phyloP scores from a whole-genome alignment of 1,140 invertebrate species.

The Drosophila funebris region DNA sequence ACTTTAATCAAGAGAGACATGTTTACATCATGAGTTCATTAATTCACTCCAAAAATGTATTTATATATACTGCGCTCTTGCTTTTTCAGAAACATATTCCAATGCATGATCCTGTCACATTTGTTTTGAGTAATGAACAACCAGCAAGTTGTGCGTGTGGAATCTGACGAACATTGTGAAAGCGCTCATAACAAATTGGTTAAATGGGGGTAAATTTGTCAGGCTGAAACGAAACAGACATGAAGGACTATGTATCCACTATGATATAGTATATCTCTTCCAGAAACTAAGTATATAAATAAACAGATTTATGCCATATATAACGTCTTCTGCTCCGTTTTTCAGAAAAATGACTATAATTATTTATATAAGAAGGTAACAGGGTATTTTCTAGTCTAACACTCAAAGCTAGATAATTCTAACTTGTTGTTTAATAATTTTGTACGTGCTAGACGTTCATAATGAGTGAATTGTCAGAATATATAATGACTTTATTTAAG shows the following conservation, averaged over 20 bases:
- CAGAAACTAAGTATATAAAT: background rate
- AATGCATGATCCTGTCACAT: conserved; percentile 49
- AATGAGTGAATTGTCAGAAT: too few relatives aligned
- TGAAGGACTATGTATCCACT: background rate
- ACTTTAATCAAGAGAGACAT: conserved; percentile 54
- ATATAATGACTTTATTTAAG: too few relatives aligned
- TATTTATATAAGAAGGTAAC: too few relatives aligned
- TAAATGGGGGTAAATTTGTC: conserved; percentile 65
- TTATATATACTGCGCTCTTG: background rate
- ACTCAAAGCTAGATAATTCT: too few relatives aligned
- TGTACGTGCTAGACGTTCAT: too few relatives aligned
- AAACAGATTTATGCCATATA: background rate
- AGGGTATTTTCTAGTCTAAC: too few relatives aligned
- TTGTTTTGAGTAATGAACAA: conserved; percentile 61
- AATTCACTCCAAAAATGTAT: conserved; percentile 46
- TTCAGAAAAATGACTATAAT: too few relatives aligned
- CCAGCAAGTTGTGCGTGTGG: conserved; percentile 20
- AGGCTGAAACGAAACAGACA: background rate
- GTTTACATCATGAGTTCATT: conserved; percentile 72
- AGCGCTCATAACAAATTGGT: conserved; percentile 65
- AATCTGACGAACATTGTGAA: conserved; percentile 48
- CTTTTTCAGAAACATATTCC: conserved; percentile 8
- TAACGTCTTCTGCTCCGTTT: too few relatives aligned
- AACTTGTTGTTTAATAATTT: too few relatives aligned
- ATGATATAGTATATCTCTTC: background rate